Evolutionary conservation across 2,797 vertebrate species (phyloP).

Genomic region (Poecile montanus): DNA sequence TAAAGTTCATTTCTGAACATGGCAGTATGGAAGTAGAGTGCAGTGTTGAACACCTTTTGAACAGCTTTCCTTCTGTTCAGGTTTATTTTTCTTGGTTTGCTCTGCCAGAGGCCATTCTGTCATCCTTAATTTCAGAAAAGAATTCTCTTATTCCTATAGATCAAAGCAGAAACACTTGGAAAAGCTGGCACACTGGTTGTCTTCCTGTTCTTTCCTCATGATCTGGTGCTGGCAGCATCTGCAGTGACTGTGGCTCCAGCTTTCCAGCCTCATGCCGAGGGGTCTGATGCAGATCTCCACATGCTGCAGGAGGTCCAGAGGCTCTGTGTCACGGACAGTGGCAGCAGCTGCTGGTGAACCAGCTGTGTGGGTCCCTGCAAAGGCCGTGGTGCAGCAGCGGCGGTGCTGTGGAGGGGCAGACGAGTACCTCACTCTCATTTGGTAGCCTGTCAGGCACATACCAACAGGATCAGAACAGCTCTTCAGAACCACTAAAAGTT

Average conservation of each 20-base stretch:
- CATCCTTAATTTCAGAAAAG: conserved; percentile 32
- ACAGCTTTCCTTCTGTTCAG: not conserved
- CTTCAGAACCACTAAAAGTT: not conserved
- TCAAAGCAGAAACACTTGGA: conserved; percentile 16
- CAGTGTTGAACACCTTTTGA: not conserved
- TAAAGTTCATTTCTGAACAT: not conserved
- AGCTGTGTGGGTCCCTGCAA: not conserved
- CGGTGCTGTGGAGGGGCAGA: not conserved
- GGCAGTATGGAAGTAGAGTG: not conserved
- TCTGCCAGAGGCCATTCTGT: conserved; percentile 10
- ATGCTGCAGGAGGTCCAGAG: not conserved
- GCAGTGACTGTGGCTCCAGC: not conserved
- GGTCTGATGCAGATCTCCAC: not conserved
- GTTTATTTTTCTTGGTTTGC: conserved; percentile 39
- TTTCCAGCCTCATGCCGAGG: fast-evolving
- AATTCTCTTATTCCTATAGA: not conserved
- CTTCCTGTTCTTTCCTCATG: not conserved
- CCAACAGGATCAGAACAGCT: not conserved
- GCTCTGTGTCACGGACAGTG: fast-evolving
- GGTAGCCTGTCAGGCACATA: not conserved
- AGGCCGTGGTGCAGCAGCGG: not conserved
- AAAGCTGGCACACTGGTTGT: not conserved
- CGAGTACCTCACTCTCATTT: not conserved
- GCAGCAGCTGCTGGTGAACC: not conserved
- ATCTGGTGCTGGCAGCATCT: not conserved